These are phyloP conservation scores for Scaptomyza montana DNA, from an alignment of 1,140 invertebrate species.

Conservation along the genomic window DNA sequence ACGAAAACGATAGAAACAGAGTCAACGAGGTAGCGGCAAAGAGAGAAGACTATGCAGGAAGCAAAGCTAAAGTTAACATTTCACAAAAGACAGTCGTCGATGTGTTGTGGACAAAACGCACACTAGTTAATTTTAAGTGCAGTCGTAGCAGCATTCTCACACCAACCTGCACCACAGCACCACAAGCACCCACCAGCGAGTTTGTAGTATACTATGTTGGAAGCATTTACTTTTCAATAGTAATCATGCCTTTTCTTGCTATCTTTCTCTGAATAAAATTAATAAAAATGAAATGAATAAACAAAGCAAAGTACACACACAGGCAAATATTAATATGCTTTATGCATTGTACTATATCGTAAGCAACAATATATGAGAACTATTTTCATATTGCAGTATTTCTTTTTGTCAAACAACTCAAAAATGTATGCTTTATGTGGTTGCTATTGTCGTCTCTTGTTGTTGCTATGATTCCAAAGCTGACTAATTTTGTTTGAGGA, in stretches of 20 bases:
- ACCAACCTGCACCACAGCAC: too few relatives aligned
- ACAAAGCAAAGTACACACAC: too few relatives aligned
- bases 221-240: constrained; percentile 4
- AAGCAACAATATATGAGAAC: neutral
- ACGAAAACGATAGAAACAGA: too few relatives aligned
- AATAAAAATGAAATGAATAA: neutral
- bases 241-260: neutral
- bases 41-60: neutral
- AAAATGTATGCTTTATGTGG: too few relatives aligned
- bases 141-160: constrained; percentile 53
- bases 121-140: constrained; percentile 66
- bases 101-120: constrained; percentile 24
- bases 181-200: neutral
- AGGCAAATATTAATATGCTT: too few relatives aligned
- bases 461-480: too few relatives aligned
- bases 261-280: neutral
- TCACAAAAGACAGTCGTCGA: constrained; percentile 32
- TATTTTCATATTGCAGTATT: too few relatives aligned
- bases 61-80: constrained; percentile 13
- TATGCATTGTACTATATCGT: neutral
- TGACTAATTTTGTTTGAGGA: too few relatives aligned
- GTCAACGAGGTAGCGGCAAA: too few relatives aligned
- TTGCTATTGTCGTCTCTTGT: too few relatives aligned
- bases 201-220: neutral
- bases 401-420: too few relatives aligned